Evolutionary conservation across 2,888 invertebrate species (phyloP).

Genomic region (Smittia aterrima): DNA sequence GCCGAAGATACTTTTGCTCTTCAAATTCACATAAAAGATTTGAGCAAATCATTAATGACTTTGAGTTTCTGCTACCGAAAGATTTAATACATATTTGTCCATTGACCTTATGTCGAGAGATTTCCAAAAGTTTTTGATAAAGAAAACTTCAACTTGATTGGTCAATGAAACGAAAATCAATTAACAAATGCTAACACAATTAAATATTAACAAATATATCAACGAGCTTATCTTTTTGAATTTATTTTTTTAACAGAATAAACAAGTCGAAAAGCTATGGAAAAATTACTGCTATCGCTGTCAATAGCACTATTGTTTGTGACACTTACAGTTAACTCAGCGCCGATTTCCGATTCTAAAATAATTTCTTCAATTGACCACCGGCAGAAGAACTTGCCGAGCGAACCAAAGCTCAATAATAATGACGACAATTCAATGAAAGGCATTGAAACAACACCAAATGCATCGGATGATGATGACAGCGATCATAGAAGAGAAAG

Average conservation of each 20-base stretch:
- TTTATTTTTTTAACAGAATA: neutral
- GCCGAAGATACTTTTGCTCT: neutral
- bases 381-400: conserved; percentile 9
- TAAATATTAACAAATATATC: too few relatives aligned
- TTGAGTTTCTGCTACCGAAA: too few relatives aligned
- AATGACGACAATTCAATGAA: conserved; percentile 13
- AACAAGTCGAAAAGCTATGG: neutral
- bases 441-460: neutral
- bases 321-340: conserved; percentile 33
- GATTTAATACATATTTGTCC: neutral
- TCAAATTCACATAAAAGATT: neutral
- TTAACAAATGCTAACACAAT: too few relatives aligned
- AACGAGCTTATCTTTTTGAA: neutral
- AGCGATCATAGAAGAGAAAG: neutral
- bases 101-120: neutral
- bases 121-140: neutral
- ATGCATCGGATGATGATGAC: conserved; percentile 15
- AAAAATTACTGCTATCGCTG: conserved; percentile 36
- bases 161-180: too few relatives aligned
- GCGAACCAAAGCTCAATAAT: neutral
- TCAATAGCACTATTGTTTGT: conserved; percentile 14
- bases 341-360: conserved; percentile 35
- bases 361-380: conserved; percentile 27
- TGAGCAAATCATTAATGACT: neutral
- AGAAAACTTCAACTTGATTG: too few relatives aligned